Percentiles rank a stretch among this genome's conserved stretches.
phyloP scores from a whole-genome alignment of 2,797 vertebrate species.

The Sphaeramia orbicularis region DNA sequence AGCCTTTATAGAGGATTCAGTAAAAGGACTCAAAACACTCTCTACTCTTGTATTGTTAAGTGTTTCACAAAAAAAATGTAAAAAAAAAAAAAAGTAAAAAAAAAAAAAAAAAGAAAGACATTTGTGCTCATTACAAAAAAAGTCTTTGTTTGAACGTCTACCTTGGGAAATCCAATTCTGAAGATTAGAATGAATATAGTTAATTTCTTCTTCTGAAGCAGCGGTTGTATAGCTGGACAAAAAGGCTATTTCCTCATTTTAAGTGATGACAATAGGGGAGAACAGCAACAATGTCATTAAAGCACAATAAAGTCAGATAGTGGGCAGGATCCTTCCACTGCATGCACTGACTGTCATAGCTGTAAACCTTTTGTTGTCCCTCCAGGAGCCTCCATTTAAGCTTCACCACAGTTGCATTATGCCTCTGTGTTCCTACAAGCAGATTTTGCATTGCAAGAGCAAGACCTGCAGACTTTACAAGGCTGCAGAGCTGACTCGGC shows the following conservation, averaged over 20 bases:
- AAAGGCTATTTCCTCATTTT: constrained; percentile 39
- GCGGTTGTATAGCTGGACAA: constrained; percentile 41
- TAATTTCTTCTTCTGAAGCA: constrained; percentile 39
- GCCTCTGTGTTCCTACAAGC: constrained; percentile 33
- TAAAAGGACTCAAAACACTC: not conserved
- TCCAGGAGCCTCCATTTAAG: constrained; percentile 44
- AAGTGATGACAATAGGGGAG: constrained; percentile 41
- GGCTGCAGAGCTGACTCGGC: constrained; percentile 37
- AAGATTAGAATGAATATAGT: constrained; percentile 21
- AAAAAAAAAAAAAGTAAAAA: too few species aligned
- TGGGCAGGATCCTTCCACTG: constrained; percentile 17
- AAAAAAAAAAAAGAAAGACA: constrained; percentile 17
- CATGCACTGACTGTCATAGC: constrained; percentile 29
- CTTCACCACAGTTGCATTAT: constrained; percentile 35
- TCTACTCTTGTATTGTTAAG: not conserved
- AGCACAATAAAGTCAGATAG: constrained; percentile 51
- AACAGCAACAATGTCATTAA: constrained; percentile 47
- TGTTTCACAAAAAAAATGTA: too few species aligned
- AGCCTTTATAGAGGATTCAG: not conserved
- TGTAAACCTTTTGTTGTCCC: constrained; percentile 42
- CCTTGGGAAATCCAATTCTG: constrained; percentile 1
- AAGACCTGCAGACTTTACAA: constrained; percentile 51
- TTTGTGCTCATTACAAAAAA: constrained; percentile 6
- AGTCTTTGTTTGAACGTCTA: constrained; percentile 10
- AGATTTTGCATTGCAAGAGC: constrained; percentile 18